A percentile compares a stretch with the other conserved stretches of the same genome.
Evolutionary conservation across 1,140 invertebrate genomes (phyloP).

Genomic region (Heterodera carotae): DNA sequence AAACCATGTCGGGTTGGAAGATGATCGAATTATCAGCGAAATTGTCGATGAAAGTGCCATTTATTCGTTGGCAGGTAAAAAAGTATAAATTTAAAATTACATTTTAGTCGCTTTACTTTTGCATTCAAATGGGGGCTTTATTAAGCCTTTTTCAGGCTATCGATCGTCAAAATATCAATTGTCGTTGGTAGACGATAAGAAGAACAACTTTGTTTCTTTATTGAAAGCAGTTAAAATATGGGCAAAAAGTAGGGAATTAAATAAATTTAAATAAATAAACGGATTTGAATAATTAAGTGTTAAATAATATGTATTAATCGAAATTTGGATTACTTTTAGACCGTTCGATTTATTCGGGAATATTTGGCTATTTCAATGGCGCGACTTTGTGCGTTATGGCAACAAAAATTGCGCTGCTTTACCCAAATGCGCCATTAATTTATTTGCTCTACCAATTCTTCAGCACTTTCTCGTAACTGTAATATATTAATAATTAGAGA

Average conservation of each 20-base stretch:
- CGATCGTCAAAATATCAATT: not conserved
- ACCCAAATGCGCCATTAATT: not conserved
- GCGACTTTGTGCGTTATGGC: too few relatives aligned
- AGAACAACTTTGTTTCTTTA: not conserved
- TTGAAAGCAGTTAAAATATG: not conserved
- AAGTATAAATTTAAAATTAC: too few relatives aligned
- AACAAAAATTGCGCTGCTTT: not conserved
- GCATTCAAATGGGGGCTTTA: too few relatives aligned
- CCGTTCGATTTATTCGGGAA: not conserved
- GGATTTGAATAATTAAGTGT: not conserved
- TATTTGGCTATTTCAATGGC: not conserved
- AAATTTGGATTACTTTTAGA: not conserved
- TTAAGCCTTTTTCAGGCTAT: not conserved
- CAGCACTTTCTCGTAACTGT: not conserved
- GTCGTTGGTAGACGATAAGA: not conserved
- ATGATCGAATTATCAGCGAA: too few relatives aligned
- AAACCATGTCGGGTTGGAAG: too few relatives aligned
- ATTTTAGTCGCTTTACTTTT: too few relatives aligned
- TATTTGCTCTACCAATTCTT: not conserved
- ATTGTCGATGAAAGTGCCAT: too few relatives aligned
- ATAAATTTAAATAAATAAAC: not conserved
- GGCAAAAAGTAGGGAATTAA: not conserved
- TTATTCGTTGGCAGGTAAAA: too few relatives aligned
- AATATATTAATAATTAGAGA: not conserved
- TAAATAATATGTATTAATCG: not conserved